Evolutionary conservation across 1,140 invertebrate species (phyloP).

Genomic region (Ptiloglossa arizonensis): DNA sequence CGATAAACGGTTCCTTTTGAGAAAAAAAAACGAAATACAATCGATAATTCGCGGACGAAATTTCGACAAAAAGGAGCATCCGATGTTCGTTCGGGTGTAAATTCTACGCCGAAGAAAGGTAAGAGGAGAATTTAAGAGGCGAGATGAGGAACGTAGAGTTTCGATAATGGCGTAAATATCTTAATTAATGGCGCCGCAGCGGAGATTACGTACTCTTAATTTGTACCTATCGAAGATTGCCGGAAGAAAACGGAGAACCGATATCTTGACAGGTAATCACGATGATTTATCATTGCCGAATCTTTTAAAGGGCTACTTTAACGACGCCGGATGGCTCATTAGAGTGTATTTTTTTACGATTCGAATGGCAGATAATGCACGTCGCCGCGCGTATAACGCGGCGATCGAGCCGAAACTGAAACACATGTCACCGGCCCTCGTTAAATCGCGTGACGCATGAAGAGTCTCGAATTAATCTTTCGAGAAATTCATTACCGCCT

Average conservation of each 20-base stretch:
- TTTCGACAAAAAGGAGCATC: no score
- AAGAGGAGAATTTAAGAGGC: background rate
- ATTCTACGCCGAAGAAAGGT: background rate
- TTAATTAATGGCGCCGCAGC: constrained; percentile 9
- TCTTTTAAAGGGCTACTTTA: constrained; percentile 48
- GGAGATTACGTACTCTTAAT: constrained; percentile 32
- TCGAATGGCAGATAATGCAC: constrained; percentile 37
- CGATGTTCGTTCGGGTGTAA: background rate
- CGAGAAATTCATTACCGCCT: constrained; percentile 49
- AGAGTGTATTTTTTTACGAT: constrained; percentile 50
- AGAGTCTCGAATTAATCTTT: constrained; percentile 50
- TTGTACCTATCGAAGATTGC: constrained; percentile 26
- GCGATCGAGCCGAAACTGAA: constrained; percentile 26
- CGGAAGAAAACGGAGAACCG: constrained; percentile 10
- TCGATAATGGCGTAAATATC: constrained; percentile 18
- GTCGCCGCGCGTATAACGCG: background rate
- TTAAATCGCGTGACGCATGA: constrained; percentile 53
- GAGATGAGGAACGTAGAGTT: background rate
- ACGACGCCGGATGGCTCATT: constrained; percentile 46
- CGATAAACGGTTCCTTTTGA: no score
- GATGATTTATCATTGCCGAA: constrained; percentile 49
- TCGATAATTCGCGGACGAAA: no score
- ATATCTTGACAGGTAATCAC: constrained; percentile 46
- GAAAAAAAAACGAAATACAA: background rate
- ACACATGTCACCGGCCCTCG: constrained; percentile 36